phyloP scores from a whole-genome alignment of 2,888 invertebrate species.

The Eurytoma californica region DNA sequence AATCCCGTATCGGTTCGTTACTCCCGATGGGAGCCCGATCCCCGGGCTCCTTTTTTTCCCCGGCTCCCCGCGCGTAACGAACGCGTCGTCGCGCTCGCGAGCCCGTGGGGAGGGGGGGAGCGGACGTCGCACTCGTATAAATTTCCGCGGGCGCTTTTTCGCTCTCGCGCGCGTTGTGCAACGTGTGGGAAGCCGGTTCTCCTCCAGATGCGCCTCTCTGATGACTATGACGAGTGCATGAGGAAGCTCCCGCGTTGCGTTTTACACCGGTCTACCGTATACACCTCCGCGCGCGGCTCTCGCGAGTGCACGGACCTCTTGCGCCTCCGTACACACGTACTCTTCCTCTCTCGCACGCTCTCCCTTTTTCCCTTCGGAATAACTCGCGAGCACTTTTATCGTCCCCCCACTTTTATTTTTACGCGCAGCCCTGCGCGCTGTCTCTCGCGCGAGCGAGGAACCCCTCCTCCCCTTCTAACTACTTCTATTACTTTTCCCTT shows the following conservation, averaged over 20 bases:
- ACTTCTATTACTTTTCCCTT: conserved; percentile 49
- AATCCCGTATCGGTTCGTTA: conserved; percentile 32
- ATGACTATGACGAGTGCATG: conserved; percentile 41
- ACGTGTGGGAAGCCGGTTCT: conserved; percentile 44
- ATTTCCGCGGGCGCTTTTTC: conserved; percentile 34
- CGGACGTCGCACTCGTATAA: conserved; percentile 23
- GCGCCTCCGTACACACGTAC: not conserved
- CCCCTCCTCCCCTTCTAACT: conserved; percentile 5
- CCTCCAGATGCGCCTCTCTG: conserved; percentile 11
- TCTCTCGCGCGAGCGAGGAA: conserved; percentile 12
- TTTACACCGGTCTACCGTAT: conserved; percentile 26
- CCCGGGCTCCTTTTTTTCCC: not conserved
- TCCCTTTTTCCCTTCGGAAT: conserved; percentile 17
- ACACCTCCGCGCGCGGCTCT: not conserved
- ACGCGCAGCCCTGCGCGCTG: not conserved
- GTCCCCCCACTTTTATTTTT: conserved; percentile 37
- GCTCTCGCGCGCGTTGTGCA: conserved; percentile 19
- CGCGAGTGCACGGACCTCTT: conserved; percentile 39
- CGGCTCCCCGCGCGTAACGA: not conserved
- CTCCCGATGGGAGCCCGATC: not conserved
- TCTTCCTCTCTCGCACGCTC: conserved; percentile 17
- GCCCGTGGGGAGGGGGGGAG: not conserved
- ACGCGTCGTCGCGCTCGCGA: not conserved
- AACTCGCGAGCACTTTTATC: conserved; percentile 21
- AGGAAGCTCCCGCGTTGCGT: conserved; percentile 39